phyloP scores from a whole-genome alignment of 2,888 invertebrate genomes.

The Chelonus formosanus region DNA sequence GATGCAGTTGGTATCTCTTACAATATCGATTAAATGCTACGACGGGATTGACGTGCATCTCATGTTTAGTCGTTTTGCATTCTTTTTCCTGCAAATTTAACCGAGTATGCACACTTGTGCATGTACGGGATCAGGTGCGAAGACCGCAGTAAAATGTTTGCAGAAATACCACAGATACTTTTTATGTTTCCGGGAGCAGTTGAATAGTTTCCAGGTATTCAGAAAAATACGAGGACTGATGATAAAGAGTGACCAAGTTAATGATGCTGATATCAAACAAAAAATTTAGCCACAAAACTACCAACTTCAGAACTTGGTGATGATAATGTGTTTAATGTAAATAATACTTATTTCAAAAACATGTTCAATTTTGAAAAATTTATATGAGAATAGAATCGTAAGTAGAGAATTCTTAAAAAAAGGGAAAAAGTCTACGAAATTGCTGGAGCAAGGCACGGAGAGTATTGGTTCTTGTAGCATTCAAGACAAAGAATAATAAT shows the following conservation, averaged over 20 bases:
- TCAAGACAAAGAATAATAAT: conserved; percentile 22
- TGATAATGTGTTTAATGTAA: not conserved
- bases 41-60: not conserved
- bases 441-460: not conserved
- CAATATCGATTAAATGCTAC: conserved; percentile 8
- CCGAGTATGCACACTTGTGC: too few relatives aligned
- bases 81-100: not conserved
- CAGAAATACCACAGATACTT: not conserved
- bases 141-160: not conserved
- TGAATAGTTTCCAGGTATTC: too few relatives aligned
- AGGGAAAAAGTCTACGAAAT: not conserved
- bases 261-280: too few relatives aligned
- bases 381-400: too few relatives aligned
- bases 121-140: not conserved
- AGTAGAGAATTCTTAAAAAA: not conserved
- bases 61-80: not conserved
- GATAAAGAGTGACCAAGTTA: too few relatives aligned
- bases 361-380: too few relatives aligned
- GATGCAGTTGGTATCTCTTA: not conserved
- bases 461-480: not conserved
- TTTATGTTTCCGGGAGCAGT: not conserved
- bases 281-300: too few relatives aligned
- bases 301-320: not conserved
- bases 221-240: too few relatives aligned
- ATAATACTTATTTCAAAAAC: too few relatives aligned